Base-by-base conservation (phyloP, 2,888 invertebrate species). In the Gymnosoma rotundatum region DNA sequence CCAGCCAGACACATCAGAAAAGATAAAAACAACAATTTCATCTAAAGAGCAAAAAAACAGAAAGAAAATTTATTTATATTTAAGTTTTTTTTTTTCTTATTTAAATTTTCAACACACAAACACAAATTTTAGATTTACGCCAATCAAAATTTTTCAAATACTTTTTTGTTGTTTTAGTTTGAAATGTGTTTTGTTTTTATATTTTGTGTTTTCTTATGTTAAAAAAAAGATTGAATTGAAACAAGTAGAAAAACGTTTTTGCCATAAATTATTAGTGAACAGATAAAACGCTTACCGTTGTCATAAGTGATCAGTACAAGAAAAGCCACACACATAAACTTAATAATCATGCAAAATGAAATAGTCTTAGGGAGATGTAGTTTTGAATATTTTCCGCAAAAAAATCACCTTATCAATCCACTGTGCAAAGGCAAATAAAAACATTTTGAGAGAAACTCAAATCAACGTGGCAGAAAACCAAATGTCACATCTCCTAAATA, bases 251-350 rank as follows among this genome's bases (percentile, higher is more conserved):
- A 84, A 84, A 78, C 78, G 81, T 84, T 84, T 84, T 84, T 52
- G 66, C 73, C 74, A 84, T 84, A 81, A 84, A 81, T 84, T 81
- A 84, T 64, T 69, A 74, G 69, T 81, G 78, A 81, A 81, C 80
- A 84, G 81, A 81, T 73, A 84, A 75, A 85, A 83, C 75, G 83
- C 83, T 78, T 76, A 83, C 83, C 64, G 81, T 86, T 83, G 85
- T 86, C 86, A 85, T 69, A 84, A 79, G 72, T 72, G 85, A 86
- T 86, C 85, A 84, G 83, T 84, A 78, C 60, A 79, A 66, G 38
- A 74, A 67, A 82, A 76, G 64, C 60, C 81, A 82, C 81, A 76
- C 70, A 52, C 70, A 45, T 21, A 42, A 42, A 42, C 42, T 32
- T 7, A 42, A 42, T 42, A 42, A 42, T 12, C 42, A 42, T 42